Percentiles rank a stretch among this genome's conserved stretches.
Evolutionary conservation across 2,113 vertebrate species (phyloP).

Genomic region (Zosterops borbonicus): DNA sequence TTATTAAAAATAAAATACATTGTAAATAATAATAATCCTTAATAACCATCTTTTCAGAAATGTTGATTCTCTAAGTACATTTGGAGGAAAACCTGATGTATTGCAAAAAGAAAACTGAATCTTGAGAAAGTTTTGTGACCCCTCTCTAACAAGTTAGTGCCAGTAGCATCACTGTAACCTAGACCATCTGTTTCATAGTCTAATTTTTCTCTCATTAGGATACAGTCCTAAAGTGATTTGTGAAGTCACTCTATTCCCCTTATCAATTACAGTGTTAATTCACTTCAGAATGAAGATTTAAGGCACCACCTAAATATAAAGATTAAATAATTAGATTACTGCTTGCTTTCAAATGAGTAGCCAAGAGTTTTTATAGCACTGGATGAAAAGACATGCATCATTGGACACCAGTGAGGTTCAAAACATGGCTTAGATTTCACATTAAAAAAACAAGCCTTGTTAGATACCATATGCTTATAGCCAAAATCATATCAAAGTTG

Average conservation of each 20-base stretch:
- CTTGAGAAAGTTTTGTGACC: background rate
- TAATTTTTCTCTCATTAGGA: background rate
- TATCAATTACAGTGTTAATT: background rate
- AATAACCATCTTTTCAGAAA: background rate
- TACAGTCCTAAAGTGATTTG: background rate
- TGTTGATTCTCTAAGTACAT: background rate
- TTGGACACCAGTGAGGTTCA: background rate
- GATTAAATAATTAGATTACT: background rate
- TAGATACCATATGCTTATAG: background rate
- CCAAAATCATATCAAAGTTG: background rate
- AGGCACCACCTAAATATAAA: background rate
- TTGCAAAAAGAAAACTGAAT: background rate
- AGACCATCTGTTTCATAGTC: background rate
- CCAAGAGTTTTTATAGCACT: background rate
- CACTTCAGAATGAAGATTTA: background rate
- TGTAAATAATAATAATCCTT: background rate
- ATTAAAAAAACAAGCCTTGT: background rate
- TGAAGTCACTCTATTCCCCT: background rate
- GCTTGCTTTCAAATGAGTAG: background rate
- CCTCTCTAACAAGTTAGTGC: background rate
- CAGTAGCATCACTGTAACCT: background rate
- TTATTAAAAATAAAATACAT: background rate
- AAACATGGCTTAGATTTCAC: background rate
- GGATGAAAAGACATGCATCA: background rate
- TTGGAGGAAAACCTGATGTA: background rate